Evolutionary conservation across 2,888 invertebrate genomes (phyloP), one percentile per base, ranked within the genome.

Genomic region (Dione vanillae): DNA sequence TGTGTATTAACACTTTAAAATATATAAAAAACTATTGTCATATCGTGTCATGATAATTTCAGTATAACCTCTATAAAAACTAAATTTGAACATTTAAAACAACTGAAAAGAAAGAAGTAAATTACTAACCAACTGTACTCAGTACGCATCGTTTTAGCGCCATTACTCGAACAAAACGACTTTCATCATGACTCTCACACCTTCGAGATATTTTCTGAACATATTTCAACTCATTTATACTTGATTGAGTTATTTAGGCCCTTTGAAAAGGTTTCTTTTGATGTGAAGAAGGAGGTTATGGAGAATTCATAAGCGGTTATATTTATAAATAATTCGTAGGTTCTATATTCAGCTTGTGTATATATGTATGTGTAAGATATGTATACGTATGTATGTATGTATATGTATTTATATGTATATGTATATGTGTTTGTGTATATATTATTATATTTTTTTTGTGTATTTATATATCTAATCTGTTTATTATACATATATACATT

Each of bases 131-230:
- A n/a, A 27, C 27, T n/a, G 45, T 45, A 14, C 2, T 8, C n/a
- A 35, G 40, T n/a, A 62, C 54, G 62, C 82, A 78, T 75, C 82
- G 74, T 82, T 85, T 86, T 87, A 84, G 83, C 82, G 76, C 79
- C 83, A 45, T 16, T 62, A 12, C 35, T 12, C 12, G 8, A 75
- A 82, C 83, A 84, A 86, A 88, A 90, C 85, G 86, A 85, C 83
- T 85, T 84, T 84, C 80, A 82, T 84, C 85, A 86, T 87, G 86
- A 89, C 86, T 86, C 85, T 84, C 84, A 85, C 84, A 82, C 83
- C 82, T 80, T 76, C 71, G 77, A 79, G 82, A 74, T 80, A 82
- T 79, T 81, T 80, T 78, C 78, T 78, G 79, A 78, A 80, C 78
- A 78, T 80, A 78, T 78, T 77, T 74, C 69, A 68, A 73, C 65